phyloP scores from a whole-genome alignment of 2,113 vertebrate genomes.

The Anarhynchus alexandrinus region DNA sequence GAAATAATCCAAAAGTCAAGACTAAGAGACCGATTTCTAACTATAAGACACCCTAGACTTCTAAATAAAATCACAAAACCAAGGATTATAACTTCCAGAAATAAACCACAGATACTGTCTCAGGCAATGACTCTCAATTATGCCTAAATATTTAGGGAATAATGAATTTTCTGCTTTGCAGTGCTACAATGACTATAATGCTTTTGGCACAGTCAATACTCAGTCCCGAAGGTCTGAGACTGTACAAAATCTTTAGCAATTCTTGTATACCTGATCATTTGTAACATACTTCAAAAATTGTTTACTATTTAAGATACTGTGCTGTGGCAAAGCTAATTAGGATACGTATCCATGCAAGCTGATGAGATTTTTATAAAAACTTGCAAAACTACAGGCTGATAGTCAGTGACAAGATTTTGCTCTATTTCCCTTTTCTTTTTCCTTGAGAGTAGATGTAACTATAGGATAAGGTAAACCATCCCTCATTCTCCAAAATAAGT shows the following conservation, averaged over 20 bases:
- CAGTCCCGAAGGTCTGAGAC: background rate
- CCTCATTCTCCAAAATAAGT: background rate
- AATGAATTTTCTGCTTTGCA: background rate
- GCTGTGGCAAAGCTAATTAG: background rate
- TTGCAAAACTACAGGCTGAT: background rate
- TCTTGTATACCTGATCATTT: background rate
- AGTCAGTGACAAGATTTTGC: background rate
- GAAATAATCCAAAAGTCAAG: background rate
- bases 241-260: background rate
- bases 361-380: background rate
- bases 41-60: background rate
- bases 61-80: background rate
- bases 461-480: background rate
- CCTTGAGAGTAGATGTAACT: background rate
- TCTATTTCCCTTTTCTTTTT: background rate
- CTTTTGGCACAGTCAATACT: background rate
- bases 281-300: background rate
- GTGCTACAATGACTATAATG: fast-evolving
- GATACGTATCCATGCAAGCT: background rate
- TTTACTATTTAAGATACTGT: background rate
- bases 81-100: background rate
- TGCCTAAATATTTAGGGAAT: background rate
- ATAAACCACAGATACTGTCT: background rate
- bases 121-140: background rate
- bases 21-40: background rate